Conservation (phyloP, 1,140 invertebrate genomes). For the Pissodes strobi region DNA sequence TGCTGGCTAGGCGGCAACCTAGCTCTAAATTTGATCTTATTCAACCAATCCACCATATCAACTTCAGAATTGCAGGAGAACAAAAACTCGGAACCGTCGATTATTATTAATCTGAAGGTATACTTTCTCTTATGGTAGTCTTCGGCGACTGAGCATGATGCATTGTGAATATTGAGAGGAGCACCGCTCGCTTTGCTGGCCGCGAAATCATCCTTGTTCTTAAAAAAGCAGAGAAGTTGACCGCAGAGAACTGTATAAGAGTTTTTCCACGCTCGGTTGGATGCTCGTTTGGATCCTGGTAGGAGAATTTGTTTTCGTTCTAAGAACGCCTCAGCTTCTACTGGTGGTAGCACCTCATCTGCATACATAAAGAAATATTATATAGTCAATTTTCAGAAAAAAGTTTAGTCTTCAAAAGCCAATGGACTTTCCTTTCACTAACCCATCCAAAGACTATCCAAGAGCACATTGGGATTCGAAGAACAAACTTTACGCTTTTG, state of each 20-base stretch:
- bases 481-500: no score
- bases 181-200: slow-evolving; percentile 85
- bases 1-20: slow-evolving; percentile 86
- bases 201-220: slow-evolving; percentile 89
- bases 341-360: slow-evolving; percentile 77
- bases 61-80: slow-evolving; percentile 76
- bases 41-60: slow-evolving; percentile 90
- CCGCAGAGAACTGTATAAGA: slow-evolving; percentile 96
- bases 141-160: slow-evolving; percentile 79
- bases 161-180: slow-evolving; percentile 88
- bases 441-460: no score
- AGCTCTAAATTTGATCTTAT: slow-evolving; percentile 94
- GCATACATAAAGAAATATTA: no score
- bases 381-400: no score
- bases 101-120: slow-evolving; percentile 85
- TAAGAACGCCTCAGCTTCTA: slow-evolving; percentile 88
- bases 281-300: slow-evolving; percentile 89
- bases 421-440: no score
- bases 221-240: slow-evolving; percentile 97
- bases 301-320: slow-evolving; percentile 96
- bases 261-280: slow-evolving; percentile 93
- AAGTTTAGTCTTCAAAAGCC: no score
- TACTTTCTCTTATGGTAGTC: slow-evolving; percentile 96
- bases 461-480: no score
- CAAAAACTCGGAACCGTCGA: slow-evolving; percentile 92